Evolutionary conservation across 2,888 invertebrate genomes (phyloP).

Genomic region (Tachina grossa): DNA sequence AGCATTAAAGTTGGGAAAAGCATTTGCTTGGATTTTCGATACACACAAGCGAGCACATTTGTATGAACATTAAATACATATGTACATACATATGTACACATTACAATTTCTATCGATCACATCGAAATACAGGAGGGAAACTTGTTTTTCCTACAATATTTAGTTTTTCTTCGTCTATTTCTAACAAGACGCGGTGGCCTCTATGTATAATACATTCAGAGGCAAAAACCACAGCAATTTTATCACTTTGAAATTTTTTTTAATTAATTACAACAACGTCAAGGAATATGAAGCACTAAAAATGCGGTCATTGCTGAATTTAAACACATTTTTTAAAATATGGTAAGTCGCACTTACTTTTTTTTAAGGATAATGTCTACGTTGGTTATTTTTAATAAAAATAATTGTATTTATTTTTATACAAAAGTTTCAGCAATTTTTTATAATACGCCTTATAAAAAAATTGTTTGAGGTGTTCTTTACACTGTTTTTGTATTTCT

Average conservation of each 20-base stretch:
- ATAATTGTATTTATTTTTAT: slow-evolving; percentile 4
- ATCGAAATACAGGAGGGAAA: slow-evolving; percentile 44
- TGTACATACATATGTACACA: neutral
- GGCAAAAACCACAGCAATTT: slow-evolving; percentile 19
- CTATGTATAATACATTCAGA: neutral
- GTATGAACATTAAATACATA: slow-evolving; percentile 2
- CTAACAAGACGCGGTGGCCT: slow-evolving; percentile 62
- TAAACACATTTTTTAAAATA: slow-evolving; percentile 24
- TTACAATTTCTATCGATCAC: slow-evolving; percentile 35
- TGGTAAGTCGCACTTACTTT: slow-evolving; percentile 49
- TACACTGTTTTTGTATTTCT: slow-evolving; percentile 7
- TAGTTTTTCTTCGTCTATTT: slow-evolving; percentile 18
- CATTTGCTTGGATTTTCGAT: slow-evolving; percentile 21
- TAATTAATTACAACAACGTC: slow-evolving; percentile 55
- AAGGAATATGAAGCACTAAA: slow-evolving; percentile 60
- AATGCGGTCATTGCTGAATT: slow-evolving; percentile 66
- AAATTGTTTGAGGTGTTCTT: neutral
- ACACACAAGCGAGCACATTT: slow-evolving; percentile 12
- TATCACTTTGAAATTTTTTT: neutral
- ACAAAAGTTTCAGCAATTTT: neutral
- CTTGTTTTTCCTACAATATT: slow-evolving; percentile 51
- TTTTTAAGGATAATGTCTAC: slow-evolving; percentile 8
- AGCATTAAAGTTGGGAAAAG: slow-evolving; percentile 17
- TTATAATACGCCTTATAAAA: neutral
- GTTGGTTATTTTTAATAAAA: neutral